phyloP scores from a whole-genome alignment of 2,888 invertebrate genomes.

The Amblyteles armatorius region DNA sequence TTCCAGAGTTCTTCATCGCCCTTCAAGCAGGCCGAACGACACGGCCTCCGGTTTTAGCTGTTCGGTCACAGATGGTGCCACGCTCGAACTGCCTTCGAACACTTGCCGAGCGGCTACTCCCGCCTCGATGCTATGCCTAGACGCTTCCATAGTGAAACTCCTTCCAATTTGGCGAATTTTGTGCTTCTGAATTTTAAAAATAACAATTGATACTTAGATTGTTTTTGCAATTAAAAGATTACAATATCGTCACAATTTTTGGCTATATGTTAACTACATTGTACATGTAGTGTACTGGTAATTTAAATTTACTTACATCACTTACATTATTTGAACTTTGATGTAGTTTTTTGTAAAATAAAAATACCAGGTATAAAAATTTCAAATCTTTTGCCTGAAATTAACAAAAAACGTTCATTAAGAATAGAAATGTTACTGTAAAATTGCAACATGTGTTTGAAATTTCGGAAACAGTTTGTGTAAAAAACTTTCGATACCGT shows the following conservation, averaged over 20 bases:
- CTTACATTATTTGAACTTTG: no score
- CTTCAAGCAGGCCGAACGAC: constrained; percentile 63
- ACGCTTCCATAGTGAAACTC: constrained; percentile 1
- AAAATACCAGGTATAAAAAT: no score
- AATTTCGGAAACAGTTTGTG: no score
- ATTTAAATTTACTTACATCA: no score
- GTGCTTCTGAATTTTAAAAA: neutral
- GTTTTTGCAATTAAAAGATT: neutral
- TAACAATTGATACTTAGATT: neutral
- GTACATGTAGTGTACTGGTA: no score
- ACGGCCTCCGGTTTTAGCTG: constrained; percentile 68
- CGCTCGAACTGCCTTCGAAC: constrained; percentile 67
- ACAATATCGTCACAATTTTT: neutral
- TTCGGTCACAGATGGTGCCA: constrained; percentile 77
- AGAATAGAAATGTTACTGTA: no score
- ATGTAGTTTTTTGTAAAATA: no score
- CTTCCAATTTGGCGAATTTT: neutral
- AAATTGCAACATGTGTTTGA: no score
- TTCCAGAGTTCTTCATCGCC: constrained; percentile 62
- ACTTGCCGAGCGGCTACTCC: neutral
- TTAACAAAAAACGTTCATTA: no score
- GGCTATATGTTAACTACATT: no score
- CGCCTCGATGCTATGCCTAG: neutral
- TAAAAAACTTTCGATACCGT: no score
- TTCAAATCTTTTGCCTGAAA: no score